Evolutionary conservation across 2,888 invertebrate genomes (phyloP).

Genomic region (Andrena praecox): DNA sequence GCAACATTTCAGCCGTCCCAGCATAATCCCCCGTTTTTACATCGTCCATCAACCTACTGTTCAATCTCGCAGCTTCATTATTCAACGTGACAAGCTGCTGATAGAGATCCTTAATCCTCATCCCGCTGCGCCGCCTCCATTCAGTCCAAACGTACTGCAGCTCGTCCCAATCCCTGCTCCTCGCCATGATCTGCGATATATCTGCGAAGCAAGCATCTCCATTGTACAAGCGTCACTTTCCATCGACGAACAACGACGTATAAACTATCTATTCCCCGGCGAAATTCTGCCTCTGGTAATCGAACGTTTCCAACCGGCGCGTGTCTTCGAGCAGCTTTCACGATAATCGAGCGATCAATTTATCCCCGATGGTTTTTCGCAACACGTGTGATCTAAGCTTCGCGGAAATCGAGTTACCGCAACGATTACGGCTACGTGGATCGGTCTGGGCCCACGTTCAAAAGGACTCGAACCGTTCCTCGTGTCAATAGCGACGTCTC

Average conservation of each 20-base stretch:
- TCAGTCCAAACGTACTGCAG: conserved; percentile 95
- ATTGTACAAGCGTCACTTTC: not conserved
- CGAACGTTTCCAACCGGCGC: not conserved
- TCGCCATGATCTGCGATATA: conserved; percentile 90
- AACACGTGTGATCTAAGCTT: conserved; percentile 37
- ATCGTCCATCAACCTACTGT: conserved; percentile 88
- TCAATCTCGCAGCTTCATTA: conserved; percentile 92
- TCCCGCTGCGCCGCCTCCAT: conserved; percentile 93
- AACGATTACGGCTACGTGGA: conserved; percentile 9
- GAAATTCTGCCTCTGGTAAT: not conserved
- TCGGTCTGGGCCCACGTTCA: not conserved
- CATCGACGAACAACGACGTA: not conserved
- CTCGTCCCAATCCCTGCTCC: conserved; percentile 94
- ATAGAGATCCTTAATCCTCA: conserved; percentile 91
- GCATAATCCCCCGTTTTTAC: too few species aligned
- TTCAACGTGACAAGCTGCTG: conserved; percentile 92
- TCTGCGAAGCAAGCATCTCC: conserved; percentile 79
- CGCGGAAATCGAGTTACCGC: conserved; percentile 36
- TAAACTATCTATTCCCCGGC: not conserved
- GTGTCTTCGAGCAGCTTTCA: conserved; percentile 63
- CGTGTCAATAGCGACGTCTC: not conserved
- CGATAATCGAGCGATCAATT: conserved; percentile 58
- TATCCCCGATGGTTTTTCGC: conserved; percentile 14
- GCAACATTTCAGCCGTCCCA: too few species aligned
- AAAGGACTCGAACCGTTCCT: not conserved